Conservation (phyloP, 2,888 invertebrate species). For the Neoascia interrupta region DNA sequence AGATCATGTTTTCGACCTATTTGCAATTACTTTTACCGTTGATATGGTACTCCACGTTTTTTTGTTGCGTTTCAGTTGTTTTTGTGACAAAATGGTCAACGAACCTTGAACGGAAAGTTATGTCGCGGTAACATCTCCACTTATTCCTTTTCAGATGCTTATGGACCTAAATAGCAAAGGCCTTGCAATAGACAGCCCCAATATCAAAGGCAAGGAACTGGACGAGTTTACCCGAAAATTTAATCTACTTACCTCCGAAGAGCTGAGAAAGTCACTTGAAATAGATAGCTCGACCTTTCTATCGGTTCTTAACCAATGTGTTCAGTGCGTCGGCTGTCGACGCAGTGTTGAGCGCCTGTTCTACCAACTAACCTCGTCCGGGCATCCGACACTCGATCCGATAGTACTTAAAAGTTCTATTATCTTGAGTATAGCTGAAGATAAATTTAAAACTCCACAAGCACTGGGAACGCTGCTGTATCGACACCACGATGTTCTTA, state of each 20-base stretch:
- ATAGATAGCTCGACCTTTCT: slow-evolving; percentile 91
- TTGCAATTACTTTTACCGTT: no score
- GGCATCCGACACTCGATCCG: slow-evolving; percentile 93
- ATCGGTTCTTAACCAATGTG: slow-evolving; percentile 92
- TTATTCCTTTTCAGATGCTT: slow-evolving; percentile 85
- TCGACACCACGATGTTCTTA: slow-evolving; percentile 90
- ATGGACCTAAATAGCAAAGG: slow-evolving; percentile 94
- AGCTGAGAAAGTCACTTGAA: slow-evolving; percentile 89
- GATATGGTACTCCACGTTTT: no score
- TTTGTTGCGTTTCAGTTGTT: no score
- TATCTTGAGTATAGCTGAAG: slow-evolving; percentile 88
- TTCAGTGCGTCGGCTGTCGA: slow-evolving; percentile 96
- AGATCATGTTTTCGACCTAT: slow-evolving; percentile 23
- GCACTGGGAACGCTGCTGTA: slow-evolving; percentile 91
- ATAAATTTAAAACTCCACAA: slow-evolving; percentile 89
- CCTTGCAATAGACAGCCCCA: slow-evolving; percentile 90
- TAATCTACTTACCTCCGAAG: slow-evolving; percentile 87
- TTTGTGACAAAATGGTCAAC: background rate
- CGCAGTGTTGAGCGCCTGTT: slow-evolving; percentile 94
- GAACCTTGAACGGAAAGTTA: slow-evolving; percentile 16
- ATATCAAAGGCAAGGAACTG: slow-evolving; percentile 89
- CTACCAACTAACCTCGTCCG: slow-evolving; percentile 90
- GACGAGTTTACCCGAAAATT: slow-evolving; percentile 93
- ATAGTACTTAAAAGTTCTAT: slow-evolving; percentile 88
- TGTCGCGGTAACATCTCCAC: background rate